These are phyloP conservation scores for Vespertilio murinus DNA, from an alignment of 2,797 vertebrate genomes.

Conservation along the genomic window DNA sequence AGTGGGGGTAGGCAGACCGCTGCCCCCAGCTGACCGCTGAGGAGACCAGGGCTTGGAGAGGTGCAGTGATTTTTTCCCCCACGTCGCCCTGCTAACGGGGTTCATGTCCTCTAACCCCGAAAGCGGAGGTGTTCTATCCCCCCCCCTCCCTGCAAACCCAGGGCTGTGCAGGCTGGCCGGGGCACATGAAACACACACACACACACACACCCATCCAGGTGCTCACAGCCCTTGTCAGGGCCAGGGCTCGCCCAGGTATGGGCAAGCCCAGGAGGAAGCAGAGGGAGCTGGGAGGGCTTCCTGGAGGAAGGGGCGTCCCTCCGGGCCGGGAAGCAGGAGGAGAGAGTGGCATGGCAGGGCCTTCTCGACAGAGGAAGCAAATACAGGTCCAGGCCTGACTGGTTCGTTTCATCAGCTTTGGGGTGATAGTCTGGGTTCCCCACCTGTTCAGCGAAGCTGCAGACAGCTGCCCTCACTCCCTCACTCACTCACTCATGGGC, in stretches of 20 bases:
- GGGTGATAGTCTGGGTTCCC: fast-evolving
- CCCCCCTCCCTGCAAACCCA: background rate
- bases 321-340: background rate
- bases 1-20: too few species aligned
- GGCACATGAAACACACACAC: too few species aligned
- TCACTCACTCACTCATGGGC: background rate
- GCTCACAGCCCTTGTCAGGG: background rate
- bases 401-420: background rate
- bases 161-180: fast-evolving
- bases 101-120: too few species aligned
- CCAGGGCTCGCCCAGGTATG: background rate
- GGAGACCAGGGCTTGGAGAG: background rate
- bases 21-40: background rate
- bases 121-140: background rate
- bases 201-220: too few species aligned
- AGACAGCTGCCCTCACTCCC: background rate
- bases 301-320: background rate
- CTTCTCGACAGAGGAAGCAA: background rate
- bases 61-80: background rate
- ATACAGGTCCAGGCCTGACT: background rate
- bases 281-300: background rate
- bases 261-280: background rate
- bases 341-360: fast-evolving
- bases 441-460: background rate
- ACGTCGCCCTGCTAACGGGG: background rate